These are phyloP conservation scores for Platerodrilus igneus DNA, from an alignment of 2,888 invertebrate genomes.

Conservation along the genomic window DNA sequence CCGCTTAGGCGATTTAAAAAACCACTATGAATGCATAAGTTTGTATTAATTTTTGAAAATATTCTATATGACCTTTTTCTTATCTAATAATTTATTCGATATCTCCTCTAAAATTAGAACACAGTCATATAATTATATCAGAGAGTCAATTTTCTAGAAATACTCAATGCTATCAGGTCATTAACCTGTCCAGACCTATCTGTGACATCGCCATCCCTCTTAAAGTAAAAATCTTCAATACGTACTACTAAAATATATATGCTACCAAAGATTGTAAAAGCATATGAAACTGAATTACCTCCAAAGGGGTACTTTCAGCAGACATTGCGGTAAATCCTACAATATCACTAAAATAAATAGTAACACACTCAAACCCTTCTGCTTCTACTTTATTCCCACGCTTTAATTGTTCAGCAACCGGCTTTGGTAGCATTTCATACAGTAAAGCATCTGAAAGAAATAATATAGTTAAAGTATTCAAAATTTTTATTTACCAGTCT, in stretches of 20 bases:
- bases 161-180: neutral
- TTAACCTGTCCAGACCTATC: neutral
- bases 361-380: conserved; percentile 86
- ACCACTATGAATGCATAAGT: too few species aligned
- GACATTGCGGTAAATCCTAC: conserved; percentile 92
- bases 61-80: too few species aligned
- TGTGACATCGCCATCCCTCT: too few species aligned
- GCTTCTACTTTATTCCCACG: conserved; percentile 84
- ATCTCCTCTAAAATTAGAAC: too few species aligned
- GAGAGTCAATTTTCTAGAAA: too few species aligned
- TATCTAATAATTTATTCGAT: too few species aligned
- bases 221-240: too few species aligned
- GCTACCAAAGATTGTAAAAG: neutral
- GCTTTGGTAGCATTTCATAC: conserved; percentile 82
- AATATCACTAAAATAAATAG: conserved; percentile 93
- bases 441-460: conserved; percentile 66
- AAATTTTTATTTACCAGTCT: conserved; percentile 65
- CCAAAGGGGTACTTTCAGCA: conserved; percentile 83
- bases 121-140: too few species aligned
- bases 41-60: too few species aligned
- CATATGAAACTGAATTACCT: conserved; percentile 54
- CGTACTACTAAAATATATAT: too few species aligned
- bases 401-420: conserved; percentile 90
- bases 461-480: neutral
- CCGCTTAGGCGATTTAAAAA: too few species aligned